Conservation (phyloP, 64 coral and sea anemone genomes). For the Porites australiensis region DNA sequence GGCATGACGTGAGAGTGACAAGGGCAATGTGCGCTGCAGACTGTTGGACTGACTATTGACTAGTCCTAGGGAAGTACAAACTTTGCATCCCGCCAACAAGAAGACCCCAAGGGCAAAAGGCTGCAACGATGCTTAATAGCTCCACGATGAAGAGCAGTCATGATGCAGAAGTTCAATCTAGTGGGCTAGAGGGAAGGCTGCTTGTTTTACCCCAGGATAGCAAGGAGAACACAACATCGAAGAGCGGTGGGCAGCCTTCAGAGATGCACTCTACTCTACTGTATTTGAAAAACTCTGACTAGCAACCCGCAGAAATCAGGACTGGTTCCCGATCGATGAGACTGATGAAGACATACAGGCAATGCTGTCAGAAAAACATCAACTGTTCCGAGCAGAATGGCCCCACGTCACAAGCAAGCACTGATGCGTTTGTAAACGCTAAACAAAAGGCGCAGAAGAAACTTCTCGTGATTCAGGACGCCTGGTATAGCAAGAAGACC, state of each 20-base stretch:
- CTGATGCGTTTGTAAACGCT: not conserved
- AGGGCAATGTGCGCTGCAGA: conserved; percentile 32
- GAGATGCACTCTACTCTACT: conserved; percentile 2
- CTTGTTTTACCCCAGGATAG: no score
- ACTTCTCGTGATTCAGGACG: not conserved
- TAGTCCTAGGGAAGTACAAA: conserved; percentile 29
- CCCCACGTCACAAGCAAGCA: not conserved
- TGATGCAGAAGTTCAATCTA: no score
- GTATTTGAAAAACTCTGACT: not conserved
- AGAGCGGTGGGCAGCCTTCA: no score
- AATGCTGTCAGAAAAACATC: conserved; percentile 30
- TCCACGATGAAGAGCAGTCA: conserved; percentile 37
- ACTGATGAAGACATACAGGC: not conserved
- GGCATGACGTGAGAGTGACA: conserved; percentile 3
- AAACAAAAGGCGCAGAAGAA: not conserved
- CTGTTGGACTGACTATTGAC: conserved; percentile 38
- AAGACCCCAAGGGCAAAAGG: conserved; percentile 1
- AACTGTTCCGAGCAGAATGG: not conserved
- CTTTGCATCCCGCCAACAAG: conserved; percentile 20
- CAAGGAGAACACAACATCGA: no score
- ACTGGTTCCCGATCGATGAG: conserved; percentile 54
- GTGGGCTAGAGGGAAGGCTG: no score
- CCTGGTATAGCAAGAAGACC: conserved; percentile 14
- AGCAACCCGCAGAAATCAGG: conserved; percentile 14
- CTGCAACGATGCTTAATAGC: conserved; percentile 41